Conservation (phyloP, 2,797 vertebrate species). For the Acridotheres tristis region DNA sequence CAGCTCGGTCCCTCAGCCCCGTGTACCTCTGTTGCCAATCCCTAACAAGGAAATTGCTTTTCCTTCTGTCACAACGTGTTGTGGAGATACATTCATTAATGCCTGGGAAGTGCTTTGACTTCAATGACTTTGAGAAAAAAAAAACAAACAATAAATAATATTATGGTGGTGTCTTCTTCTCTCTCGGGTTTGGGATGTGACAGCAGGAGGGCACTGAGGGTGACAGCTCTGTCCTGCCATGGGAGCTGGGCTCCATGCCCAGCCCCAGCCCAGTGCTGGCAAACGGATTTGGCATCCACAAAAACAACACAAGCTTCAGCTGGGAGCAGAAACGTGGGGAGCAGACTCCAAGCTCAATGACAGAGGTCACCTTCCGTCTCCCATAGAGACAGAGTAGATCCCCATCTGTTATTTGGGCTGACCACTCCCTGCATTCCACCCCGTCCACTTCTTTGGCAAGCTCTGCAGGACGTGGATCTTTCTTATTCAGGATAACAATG, state of each 20-base stretch:
- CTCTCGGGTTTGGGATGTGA: neutral
- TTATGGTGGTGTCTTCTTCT: neutral
- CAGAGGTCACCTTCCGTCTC: slow-evolving; percentile 71
- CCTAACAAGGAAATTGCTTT: slow-evolving; percentile 59
- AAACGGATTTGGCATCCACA: neutral
- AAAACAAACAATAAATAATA: neutral
- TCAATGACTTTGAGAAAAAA: neutral
- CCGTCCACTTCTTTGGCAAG: slow-evolving; percentile 55
- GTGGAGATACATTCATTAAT: slow-evolving; percentile 57
- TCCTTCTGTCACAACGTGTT: slow-evolving; percentile 48
- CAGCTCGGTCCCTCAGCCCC: slow-evolving; percentile 27
- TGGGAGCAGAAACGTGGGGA: slow-evolving; percentile 40
- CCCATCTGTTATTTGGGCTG: slow-evolving; percentile 71
- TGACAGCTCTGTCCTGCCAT: neutral
- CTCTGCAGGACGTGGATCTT: slow-evolving; percentile 61
- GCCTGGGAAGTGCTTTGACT: slow-evolving; percentile 40
- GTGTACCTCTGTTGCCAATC: slow-evolving; percentile 65
- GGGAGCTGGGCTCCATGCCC: neutral
- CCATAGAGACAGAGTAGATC: slow-evolving; percentile 67
- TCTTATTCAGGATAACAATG: slow-evolving; percentile 68
- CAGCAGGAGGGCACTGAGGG: neutral
- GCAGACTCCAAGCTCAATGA: slow-evolving; percentile 52
- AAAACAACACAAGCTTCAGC: neutral
- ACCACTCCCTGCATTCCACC: slow-evolving; percentile 70
- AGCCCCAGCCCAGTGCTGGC: neutral